These are phyloP conservation scores for Cuniculus paca DNA, from an alignment of 2,797 vertebrate genomes.

Conservation along the genomic window DNA sequence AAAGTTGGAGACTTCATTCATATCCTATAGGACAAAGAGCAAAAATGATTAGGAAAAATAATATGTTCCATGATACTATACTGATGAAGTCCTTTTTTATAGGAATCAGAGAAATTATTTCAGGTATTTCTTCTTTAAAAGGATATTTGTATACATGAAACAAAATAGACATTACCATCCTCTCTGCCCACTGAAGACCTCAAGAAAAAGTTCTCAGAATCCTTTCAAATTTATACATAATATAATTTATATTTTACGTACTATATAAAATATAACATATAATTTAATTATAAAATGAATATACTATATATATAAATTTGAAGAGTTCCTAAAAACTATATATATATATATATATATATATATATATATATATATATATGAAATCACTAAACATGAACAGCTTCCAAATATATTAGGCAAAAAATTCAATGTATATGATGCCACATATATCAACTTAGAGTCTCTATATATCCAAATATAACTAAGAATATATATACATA, in stretches of 20 bases:
- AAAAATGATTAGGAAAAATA: constrained; percentile 33
- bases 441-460: neutral
- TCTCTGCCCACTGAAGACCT: neutral
- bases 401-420: neutral
- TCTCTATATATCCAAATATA: constrained; percentile 1
- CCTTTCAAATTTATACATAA: neutral
- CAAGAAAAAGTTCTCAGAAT: neutral
- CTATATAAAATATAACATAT: too few relatives aligned
- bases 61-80: neutral
- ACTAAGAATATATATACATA: neutral
- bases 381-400: constrained; percentile 22
- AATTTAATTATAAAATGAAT: too few relatives aligned
- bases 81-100: neutral
- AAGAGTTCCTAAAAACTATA: neutral
- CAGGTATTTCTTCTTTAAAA: constrained; percentile 51
- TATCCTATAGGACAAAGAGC: constrained; percentile 91
- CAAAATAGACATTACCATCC: constrained; percentile 25
- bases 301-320: neutral
- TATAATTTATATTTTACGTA: too few relatives aligned
- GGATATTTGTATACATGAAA: neutral
- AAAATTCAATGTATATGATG: neutral
- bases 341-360: neutral
- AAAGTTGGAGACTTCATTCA: constrained; percentile 97
- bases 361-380: neutral
- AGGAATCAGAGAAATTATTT: constrained; percentile 40